phyloP scores from a whole-genome alignment of 1,140 invertebrate genomes.

The Cepaea nemoralis region DNA sequence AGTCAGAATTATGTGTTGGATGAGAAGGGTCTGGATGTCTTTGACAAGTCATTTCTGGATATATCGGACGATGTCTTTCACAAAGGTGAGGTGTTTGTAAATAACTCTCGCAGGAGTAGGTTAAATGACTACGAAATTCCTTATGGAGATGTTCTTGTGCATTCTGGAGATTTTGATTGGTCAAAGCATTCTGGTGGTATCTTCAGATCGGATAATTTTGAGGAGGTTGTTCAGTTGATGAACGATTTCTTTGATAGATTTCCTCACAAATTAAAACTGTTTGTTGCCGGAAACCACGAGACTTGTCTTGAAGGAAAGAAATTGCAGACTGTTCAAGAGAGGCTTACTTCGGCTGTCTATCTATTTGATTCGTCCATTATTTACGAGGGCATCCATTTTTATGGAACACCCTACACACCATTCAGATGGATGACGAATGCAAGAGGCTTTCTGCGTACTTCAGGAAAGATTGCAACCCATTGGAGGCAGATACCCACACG shows the following conservation, averaged over 20 bases:
- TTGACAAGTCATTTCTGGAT: constrained; percentile 8
- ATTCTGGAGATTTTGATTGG: constrained; percentile 58
- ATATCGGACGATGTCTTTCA: not conserved
- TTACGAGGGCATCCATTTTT: constrained; percentile 55
- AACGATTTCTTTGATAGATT: constrained; percentile 55
- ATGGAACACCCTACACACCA: constrained; percentile 58
- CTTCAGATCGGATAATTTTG: constrained; percentile 41
- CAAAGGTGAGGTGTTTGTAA: constrained; percentile 29
- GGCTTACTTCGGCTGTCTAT: constrained; percentile 51
- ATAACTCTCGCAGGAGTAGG: not conserved
- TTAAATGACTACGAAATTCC: constrained; percentile 48
- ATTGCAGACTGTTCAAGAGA: constrained; percentile 46
- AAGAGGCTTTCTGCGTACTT: constrained; percentile 46
- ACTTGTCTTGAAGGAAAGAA: constrained; percentile 44
- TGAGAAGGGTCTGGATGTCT: constrained; percentile 33
- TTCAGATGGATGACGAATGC: constrained; percentile 47
- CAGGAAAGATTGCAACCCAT: constrained; percentile 45
- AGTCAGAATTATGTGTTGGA: constrained; percentile 23
- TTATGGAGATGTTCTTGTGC: constrained; percentile 57
- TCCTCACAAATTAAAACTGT: constrained; percentile 61
- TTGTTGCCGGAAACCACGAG: constrained; percentile 64
- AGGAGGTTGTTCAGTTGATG: constrained; percentile 43
- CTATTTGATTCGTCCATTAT: constrained; percentile 52
- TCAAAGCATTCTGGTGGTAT: constrained; percentile 24
- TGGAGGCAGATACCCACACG: constrained; percentile 54